Base-by-base conservation (phyloP, 1,140 invertebrate genomes). In the Drosophila kikkawai region DNA sequence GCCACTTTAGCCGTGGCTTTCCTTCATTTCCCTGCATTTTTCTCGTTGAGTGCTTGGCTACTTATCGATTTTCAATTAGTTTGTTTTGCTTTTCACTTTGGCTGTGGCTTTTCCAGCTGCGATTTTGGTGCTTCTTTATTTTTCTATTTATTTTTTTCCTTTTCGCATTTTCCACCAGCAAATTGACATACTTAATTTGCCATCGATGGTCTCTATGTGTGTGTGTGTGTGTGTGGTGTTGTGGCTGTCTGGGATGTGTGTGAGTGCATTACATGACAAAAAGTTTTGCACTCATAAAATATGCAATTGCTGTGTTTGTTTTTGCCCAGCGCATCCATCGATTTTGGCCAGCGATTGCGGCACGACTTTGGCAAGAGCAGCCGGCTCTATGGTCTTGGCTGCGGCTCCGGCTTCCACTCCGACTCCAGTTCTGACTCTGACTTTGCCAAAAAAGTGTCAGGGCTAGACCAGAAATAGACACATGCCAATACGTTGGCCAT, bases 11-110 rank as follows among this genome's bases (percentile, higher is more conserved):
- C 26, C 42, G 66, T 37, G 22, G 42, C 53, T 64, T 42, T 65
- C 42, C 44, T 48, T 60, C 34, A 47, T 71, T 77, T 63, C 42
- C 45, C 36, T 64, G 50, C 36, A 57, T 53, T 71, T 48, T 42
- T 22, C 19, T 51, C 19, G 47, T 39, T 56, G 51, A 60, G 68
- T 51, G 11, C 48, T 53, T 51, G 37, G 44, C 56, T 79, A 57
- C 64, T 90, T 90, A 88, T 88, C 79, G 85, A 90, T 88, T 88
- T 88, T 88, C 85, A 90, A 88, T 88, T 88, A 88, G 85, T 88
- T 90, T 75, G 79, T 74, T 88, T 90, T 79, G 66, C 70, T 75
- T 74, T 80, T 80, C 45, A 15, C 45, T 34, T 17, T 48, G 59
- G 29, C 60, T 32, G 36, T 69, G 78, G 66, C 60, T 82, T 56